These are phyloP conservation scores for Microchrysa polita DNA, from an alignment of 2,888 invertebrate species.

Conservation along the genomic window DNA sequence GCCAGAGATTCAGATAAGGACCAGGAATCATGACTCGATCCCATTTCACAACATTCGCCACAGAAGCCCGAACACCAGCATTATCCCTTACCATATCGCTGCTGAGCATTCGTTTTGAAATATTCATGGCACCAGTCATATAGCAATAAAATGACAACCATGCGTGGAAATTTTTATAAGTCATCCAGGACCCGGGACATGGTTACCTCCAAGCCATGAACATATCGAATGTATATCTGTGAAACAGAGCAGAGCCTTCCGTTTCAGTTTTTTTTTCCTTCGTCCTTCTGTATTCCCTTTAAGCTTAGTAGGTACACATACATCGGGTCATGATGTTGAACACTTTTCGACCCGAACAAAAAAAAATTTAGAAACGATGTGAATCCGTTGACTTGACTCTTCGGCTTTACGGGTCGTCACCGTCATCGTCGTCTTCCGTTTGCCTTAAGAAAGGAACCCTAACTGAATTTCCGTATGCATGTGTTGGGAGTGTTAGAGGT, in stretches of 20 bases:
- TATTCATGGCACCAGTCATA: slow-evolving; percentile 57
- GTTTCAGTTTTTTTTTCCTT: neutral
- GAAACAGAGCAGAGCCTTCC: slow-evolving; percentile 12
- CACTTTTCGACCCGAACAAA: slow-evolving; percentile 13
- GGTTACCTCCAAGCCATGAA: neutral
- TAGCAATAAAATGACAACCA: slow-evolving; percentile 64
- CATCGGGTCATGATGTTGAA: slow-evolving; percentile 13
- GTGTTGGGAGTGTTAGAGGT: neutral
- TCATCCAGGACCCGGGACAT: slow-evolving; percentile 40
- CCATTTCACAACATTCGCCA: slow-evolving; percentile 39
- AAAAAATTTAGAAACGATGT: neutral
- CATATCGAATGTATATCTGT: neutral
- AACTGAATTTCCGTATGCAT: neutral
- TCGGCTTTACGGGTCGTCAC: slow-evolving; percentile 10
- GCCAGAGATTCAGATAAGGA: slow-evolving; percentile 47
- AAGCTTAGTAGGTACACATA: slow-evolving; percentile 9
- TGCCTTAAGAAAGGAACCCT: neutral
- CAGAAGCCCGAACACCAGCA: slow-evolving; percentile 31
- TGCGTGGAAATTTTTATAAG: slow-evolving; percentile 63
- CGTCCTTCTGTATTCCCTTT: too few species aligned
- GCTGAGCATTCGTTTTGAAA: slow-evolving; percentile 48
- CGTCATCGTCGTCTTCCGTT: slow-evolving; percentile 31
- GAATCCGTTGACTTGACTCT: slow-evolving; percentile 29
- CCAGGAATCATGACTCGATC: slow-evolving; percentile 43
- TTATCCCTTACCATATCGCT: slow-evolving; percentile 32